These are phyloP conservation scores for Lissocephala sabroskyi DNA, from an alignment of 2,888 invertebrate genomes.

Conservation along the genomic window DNA sequence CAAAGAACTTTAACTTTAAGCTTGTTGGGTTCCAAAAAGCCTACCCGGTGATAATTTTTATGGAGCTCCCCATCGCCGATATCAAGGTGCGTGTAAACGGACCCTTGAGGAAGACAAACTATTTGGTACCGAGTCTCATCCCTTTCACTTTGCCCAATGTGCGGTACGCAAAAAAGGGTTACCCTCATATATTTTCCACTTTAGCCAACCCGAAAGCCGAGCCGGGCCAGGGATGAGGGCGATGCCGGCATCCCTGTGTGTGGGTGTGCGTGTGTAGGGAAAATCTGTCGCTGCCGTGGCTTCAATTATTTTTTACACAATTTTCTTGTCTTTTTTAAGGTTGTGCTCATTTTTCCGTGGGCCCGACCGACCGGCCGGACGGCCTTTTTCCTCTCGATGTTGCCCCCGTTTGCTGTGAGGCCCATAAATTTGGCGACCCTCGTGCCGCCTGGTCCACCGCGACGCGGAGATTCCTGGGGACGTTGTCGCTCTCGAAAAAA, in stretches of 20 bases:
- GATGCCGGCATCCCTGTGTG: too few species aligned
- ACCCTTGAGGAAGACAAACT: too few species aligned
- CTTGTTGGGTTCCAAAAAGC: too few species aligned
- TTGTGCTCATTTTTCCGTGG: slow-evolving; percentile 31
- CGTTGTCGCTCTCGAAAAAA: slow-evolving; percentile 20
- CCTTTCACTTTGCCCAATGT: too few species aligned
- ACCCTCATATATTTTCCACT: slow-evolving; percentile 27
- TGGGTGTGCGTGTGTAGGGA: slow-evolving; percentile 31
- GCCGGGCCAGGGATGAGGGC: too few species aligned
- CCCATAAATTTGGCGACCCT: slow-evolving; percentile 50
- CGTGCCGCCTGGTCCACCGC: slow-evolving; percentile 19
- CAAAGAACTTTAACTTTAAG: too few species aligned
- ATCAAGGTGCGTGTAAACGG: too few species aligned
- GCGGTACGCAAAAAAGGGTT: slow-evolving; percentile 40
- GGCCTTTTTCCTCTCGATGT: slow-evolving; percentile 17
- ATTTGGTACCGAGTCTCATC: too few species aligned
- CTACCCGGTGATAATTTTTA: too few species aligned
- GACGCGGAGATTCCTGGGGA: neutral
- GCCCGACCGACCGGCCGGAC: slow-evolving; percentile 10
- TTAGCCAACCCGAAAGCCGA: too few species aligned
- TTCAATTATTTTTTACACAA: slow-evolving; percentile 64
- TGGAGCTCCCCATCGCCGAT: too few species aligned
- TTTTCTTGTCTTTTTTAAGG: slow-evolving; percentile 46
- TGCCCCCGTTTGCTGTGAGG: slow-evolving; percentile 23
- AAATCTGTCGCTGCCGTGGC: slow-evolving; percentile 55